These are phyloP conservation scores for Conger conger DNA, from an alignment of 2,113 vertebrate genomes.

Conservation along the genomic window DNA sequence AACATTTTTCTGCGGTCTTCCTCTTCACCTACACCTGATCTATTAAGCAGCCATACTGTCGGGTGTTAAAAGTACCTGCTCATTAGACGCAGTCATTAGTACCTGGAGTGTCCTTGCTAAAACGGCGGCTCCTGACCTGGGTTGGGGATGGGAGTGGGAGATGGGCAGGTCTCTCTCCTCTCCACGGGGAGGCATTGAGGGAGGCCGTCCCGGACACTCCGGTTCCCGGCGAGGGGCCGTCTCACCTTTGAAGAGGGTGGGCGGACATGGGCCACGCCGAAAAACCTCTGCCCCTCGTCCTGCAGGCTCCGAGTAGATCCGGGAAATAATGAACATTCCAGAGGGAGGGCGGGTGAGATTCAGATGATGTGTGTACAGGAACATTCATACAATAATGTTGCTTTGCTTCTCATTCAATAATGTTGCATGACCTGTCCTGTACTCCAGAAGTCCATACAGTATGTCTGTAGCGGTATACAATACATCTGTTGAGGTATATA, in stretches of 20 bases:
- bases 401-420: neutral
- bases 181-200: neutral
- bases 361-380: neutral
- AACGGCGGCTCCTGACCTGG: neutral
- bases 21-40: no score
- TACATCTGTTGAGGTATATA: no score
- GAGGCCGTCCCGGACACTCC: slow-evolving; percentile 22
- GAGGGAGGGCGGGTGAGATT: neutral
- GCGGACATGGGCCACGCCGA: slow-evolving; percentile 38
- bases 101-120: neutral
- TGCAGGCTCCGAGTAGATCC: neutral
- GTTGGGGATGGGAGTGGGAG: neutral
- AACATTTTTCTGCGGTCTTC: no score
- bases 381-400: neutral
- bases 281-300: slow-evolving; percentile 8
- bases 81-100: neutral
- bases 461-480: neutral
- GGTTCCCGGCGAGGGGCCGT: slow-evolving; percentile 13
- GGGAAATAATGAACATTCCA: neutral
- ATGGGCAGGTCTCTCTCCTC: neutral
- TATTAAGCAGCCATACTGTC: neutral
- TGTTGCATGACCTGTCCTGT: neutral
- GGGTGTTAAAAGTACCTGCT: neutral
- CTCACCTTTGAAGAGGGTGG: slow-evolving; percentile 22
- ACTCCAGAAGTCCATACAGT: no score